Base-by-base conservation (phyloP, 2,113 vertebrate genomes). In the Orthonyx spaldingii region DNA sequence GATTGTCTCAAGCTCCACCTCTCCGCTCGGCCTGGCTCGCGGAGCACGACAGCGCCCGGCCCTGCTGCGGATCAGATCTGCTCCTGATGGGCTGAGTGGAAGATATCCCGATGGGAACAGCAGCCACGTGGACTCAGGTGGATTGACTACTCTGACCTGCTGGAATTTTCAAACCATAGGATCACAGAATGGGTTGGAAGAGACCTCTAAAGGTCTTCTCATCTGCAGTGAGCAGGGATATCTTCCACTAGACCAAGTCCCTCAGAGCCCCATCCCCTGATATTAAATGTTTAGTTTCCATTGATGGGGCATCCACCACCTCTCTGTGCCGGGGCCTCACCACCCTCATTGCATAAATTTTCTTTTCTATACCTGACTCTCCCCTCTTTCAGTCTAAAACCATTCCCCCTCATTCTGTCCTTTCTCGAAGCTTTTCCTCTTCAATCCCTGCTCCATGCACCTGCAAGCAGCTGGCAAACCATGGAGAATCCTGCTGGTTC, bases 1-100 rank as follows among this genome's bases (percentile, higher is more conserved):
- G 89, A 64, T 92, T 95, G 84, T 95, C 91, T 84, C 32, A 49
- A 93, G 82, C 90, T 57, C 95, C 81, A 87, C 89, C 87, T 91
- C 91, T 61, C 26, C 0, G 2, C 10, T 7, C 55, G 49, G 88
- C 61, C 63, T 8, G 41, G 77, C 60, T 35, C 7, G 2, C 46
- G 28, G 60, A 95, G 44, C 35, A 50, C 13, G 33, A 35, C 66
- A 56, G 59, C 7, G 16, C 4, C 83, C 5, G 0, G 60, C 42
- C 61, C 52, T 2, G 44, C 60, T 20, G 35, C 3, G 3, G 52
- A 7, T 35, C 70, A 2, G 1, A 13, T 20, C 75, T n/a, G 46
- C 75, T 79, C 16, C 0, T 0, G 0, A 0, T 1, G 50, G 71
- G 46, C 49, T 46, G 21, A 81, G 10, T 7, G 21, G 53, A 71